These are phyloP conservation scores for Patiria pectinifera DNA, from an alignment of 53 echinoderm and acorn worm species.

Conservation along the genomic window DNA sequence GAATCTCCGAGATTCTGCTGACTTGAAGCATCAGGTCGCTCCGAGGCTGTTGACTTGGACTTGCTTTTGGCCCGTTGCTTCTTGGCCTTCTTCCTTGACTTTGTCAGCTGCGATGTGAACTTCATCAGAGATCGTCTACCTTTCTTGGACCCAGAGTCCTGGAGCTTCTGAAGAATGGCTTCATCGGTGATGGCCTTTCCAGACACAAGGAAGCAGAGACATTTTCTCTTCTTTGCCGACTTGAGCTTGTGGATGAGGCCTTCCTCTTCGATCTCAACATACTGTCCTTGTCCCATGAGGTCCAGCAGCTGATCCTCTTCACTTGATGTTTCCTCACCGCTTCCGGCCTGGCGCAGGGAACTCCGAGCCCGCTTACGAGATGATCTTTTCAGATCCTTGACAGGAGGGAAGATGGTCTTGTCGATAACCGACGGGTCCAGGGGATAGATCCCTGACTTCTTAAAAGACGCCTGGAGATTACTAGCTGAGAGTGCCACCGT, in stretches of 20 bases:
- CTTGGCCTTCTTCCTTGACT: not conserved
- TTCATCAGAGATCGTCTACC: not conserved
- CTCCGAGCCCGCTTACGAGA: not conserved
- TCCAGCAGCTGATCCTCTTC: not conserved
- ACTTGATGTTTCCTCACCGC: not conserved
- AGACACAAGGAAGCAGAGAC: slow-evolving; percentile 1
- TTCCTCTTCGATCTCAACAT: slow-evolving; percentile 7
- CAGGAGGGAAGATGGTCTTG: not conserved
- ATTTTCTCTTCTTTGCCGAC: slow-evolving; percentile 16
- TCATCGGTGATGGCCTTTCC: slow-evolving; percentile 13
- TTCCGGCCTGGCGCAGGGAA: not conserved
- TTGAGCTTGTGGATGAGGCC: not conserved
- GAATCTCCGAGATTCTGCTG: not conserved
- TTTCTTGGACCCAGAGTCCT: not conserved
- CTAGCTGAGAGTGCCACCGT: slow-evolving; percentile 1
- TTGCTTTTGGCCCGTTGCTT: not conserved
- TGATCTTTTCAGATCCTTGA: not conserved
- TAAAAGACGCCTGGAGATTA: slow-evolving; percentile 33
- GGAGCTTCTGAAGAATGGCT: not conserved
- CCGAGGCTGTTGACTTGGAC: not conserved
- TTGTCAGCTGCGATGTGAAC: not conserved
- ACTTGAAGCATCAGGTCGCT: not conserved
- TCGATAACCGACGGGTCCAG: slow-evolving; percentile 10
- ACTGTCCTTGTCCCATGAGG: not conserved
- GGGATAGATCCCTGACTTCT: slow-evolving; percentile 24